phyloP scores from a whole-genome alignment of 2,113 vertebrate genomes.

The Myiozetetes cayanensis region DNA sequence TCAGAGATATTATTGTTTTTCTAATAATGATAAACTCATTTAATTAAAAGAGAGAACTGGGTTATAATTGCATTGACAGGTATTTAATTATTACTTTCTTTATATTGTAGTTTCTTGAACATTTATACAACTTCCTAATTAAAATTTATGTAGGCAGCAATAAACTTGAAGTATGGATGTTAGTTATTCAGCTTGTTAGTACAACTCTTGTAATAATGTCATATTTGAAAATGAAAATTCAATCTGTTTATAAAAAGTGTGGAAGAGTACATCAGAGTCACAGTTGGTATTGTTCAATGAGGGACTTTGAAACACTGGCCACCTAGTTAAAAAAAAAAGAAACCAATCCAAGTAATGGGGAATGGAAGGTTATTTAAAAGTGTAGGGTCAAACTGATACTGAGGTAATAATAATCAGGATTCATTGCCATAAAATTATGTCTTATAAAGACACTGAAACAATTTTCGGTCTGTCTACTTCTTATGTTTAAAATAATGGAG shows the following conservation, averaged over 20 bases:
- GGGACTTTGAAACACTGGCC: background rate
- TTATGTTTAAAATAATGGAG: background rate
- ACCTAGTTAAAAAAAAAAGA: background rate
- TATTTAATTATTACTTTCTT: conserved; percentile 40
- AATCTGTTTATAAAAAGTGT: background rate
- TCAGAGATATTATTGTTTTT: conserved; percentile 22
- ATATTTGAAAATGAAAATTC: conserved; percentile 6
- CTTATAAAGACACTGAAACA: background rate
- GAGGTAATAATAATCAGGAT: background rate
- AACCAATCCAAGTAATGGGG: background rate
- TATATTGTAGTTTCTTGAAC: conserved; percentile 14
- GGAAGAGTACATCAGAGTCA: background rate
- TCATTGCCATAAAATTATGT: background rate
- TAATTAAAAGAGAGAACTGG: conserved; percentile 28
- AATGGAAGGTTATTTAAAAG: background rate
- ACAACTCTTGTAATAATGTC: background rate
- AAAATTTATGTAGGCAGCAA: conserved; percentile 16
- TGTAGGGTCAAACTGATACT: background rate
- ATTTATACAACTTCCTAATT: conserved; percentile 29
- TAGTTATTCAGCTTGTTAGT: conserved; percentile 12
- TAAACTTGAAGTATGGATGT: conserved; percentile 10
- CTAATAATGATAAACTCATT: conserved; percentile 21
- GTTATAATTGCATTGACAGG: conserved; percentile 44
- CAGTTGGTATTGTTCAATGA: background rate
- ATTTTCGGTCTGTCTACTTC: background rate